Percentiles rank a stretch among this genome's conserved stretches.
Conservation (phyloP, 2,113 vertebrate species). For the Myxocyprinus asiaticus region DNA sequence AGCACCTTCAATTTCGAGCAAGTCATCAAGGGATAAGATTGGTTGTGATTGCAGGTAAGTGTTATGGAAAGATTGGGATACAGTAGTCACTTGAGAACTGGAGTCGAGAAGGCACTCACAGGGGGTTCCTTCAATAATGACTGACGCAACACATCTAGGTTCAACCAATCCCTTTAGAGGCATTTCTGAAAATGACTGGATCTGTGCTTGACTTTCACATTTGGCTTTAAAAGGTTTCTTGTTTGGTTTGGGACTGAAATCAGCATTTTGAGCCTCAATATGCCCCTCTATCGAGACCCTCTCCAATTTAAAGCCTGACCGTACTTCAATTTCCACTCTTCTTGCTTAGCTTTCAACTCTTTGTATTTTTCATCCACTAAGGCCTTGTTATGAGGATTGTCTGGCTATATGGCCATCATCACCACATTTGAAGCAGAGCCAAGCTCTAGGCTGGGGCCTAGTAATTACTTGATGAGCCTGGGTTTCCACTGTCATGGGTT, state of each 20-base stretch:
- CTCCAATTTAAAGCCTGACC: slow-evolving; percentile 28
- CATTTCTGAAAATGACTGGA: background rate
- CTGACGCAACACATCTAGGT: background rate
- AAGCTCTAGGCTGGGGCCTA: slow-evolving; percentile 17
- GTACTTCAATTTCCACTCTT: slow-evolving; percentile 5
- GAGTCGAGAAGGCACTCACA: slow-evolving; percentile 14
- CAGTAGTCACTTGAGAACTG: slow-evolving; percentile 23
- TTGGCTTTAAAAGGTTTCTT: background rate
- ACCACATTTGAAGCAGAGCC: slow-evolving; percentile 41
- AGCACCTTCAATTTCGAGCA: too few relatives aligned
- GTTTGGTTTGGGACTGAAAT: background rate
- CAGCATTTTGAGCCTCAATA: background rate
- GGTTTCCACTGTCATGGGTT: too few relatives aligned
- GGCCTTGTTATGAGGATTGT: slow-evolving; percentile 4
- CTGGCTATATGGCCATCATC: slow-evolving; percentile 29
- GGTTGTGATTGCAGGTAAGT: too few relatives aligned
- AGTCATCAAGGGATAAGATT: too few relatives aligned
- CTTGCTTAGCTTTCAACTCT: background rate
- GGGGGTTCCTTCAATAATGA: background rate
- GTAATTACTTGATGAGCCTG: background rate
- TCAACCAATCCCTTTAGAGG: slow-evolving; percentile 10
- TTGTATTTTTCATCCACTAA: slow-evolving; percentile 22
- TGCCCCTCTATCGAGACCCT: slow-evolving; percentile 27
- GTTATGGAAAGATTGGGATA: too few relatives aligned
- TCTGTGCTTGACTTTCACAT: background rate